phyloP scores from a whole-genome alignment of 30 jellyfish, hydroid and myxozoan species.

The Catostylus mosaicus region DNA sequence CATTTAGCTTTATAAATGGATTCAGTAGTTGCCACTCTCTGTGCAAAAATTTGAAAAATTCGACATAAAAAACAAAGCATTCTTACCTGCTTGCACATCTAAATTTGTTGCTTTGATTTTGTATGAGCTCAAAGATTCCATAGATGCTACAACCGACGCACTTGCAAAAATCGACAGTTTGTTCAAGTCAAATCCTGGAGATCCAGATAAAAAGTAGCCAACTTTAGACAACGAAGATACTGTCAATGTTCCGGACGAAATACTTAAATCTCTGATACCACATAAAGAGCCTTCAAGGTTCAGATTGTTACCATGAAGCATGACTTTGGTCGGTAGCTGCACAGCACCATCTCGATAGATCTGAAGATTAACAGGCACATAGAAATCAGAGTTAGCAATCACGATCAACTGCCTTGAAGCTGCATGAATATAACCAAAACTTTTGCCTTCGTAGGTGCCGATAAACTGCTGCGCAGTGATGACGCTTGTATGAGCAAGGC shows the following conservation, averaged over 20 bases:
- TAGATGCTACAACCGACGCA: conserved; percentile 22
- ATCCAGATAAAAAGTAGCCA: conserved; percentile 22
- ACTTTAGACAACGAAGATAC: conserved; percentile 26
- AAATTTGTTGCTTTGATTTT: conserved; percentile 18
- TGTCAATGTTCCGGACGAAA: conserved; percentile 36
- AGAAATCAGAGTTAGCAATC: conserved; percentile 35
- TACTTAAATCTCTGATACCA: conserved; percentile 51
- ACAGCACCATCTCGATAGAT: conserved; percentile 44
- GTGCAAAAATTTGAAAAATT: neutral
- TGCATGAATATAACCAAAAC: conserved; percentile 62
- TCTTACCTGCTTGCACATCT: conserved; percentile 35
- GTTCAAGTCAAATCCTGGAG: conserved; percentile 23
- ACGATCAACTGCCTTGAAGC: conserved; percentile 41
- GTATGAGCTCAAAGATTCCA: conserved; percentile 11
- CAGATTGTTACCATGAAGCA: conserved; percentile 49
- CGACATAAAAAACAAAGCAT: neutral
- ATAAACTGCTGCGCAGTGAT: conserved; percentile 12
- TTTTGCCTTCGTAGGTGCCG: conserved; percentile 32
- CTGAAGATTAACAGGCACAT: conserved; percentile 65
- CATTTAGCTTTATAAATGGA: too few relatives aligned
- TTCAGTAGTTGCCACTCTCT: too few relatives aligned
- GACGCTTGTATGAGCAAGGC: conserved; percentile 21
- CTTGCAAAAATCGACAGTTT: conserved; percentile 40
- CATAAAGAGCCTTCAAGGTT: conserved; percentile 52
- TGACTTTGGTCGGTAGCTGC: conserved; percentile 62